A percentile compares a stretch with the other conserved stretches of the same genome.
Conservation (phyloP, 2,888 invertebrate species). For the Chrysomela aeneicollis region DNA sequence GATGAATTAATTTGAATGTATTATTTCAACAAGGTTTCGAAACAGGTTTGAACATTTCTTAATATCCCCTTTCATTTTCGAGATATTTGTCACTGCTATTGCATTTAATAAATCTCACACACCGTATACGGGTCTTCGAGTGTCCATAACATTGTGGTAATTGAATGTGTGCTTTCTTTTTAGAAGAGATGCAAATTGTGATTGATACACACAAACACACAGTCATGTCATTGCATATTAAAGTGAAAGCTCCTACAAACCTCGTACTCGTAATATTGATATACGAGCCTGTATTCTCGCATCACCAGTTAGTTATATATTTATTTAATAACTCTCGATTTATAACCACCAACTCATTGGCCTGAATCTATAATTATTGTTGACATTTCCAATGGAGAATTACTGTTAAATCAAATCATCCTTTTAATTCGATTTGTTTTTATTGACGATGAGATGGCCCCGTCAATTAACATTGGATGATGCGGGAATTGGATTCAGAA, state of each 20-base stretch:
- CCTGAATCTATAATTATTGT: slow-evolving; percentile 19
- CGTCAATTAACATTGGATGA: slow-evolving; percentile 1
- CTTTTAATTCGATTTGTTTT: slow-evolving; percentile 16
- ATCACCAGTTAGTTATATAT: not conserved
- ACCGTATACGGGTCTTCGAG: too few relatives aligned
- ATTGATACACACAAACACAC: too few relatives aligned
- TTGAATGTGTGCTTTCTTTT: too few relatives aligned
- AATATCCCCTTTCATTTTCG: too few relatives aligned
- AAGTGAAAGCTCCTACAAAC: not conserved
- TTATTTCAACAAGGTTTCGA: too few relatives aligned
- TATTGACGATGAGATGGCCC: not conserved
- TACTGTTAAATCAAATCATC: slow-evolving; percentile 22
- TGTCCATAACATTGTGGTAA: too few relatives aligned
- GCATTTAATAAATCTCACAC: too few relatives aligned
- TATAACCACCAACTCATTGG: slow-evolving; percentile 13
- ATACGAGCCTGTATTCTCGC: not conserved
- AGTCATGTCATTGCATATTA: not conserved
- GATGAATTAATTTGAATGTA: too few relatives aligned
- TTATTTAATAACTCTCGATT: not conserved
- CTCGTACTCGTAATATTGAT: not conserved
- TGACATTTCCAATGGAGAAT: slow-evolving; percentile 27
- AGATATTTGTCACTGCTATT: too few relatives aligned
- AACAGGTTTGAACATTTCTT: too few relatives aligned
- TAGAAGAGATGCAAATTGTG: too few relatives aligned
- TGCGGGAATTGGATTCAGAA: not conserved